Percentiles rank a stretch among this genome's conserved stretches.
Evolutionary conservation across 1,140 invertebrate species (phyloP).

Genomic region (Bombyx mori): ASM3026992v2 NC_085129.1:8717001-8717500

Average conservation of each 20-base stretch:
- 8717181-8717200: constrained; percentile 24
- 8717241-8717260: too few species aligned
- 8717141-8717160: too few species aligned
- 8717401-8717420: constrained; percentile 27
- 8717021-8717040: too few species aligned
- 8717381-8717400: neutral
- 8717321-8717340: constrained; percentile 14
- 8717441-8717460: constrained; percentile 6
- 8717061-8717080: too few species aligned
- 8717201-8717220: constrained; percentile 19
- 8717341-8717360: constrained; percentile 8
- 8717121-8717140: too few species aligned
- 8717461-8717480: constrained; percentile 53
- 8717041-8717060: too few species aligned
- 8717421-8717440: constrained; percentile 53
- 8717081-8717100: too few species aligned
- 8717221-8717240: constrained; percentile 12
- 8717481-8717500: constrained; percentile 47
- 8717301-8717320: too few species aligned
- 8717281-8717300: too few species aligned
- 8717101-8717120: too few species aligned
- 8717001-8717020: too few species aligned
- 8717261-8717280: too few species aligned
- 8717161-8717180: neutral
- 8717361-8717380: neutral